Evolutionary conservation across 2,888 invertebrate species (phyloP), one percentile per base, ranked within the genome.

Genomic region (Petrophora chlorosata): DNA sequence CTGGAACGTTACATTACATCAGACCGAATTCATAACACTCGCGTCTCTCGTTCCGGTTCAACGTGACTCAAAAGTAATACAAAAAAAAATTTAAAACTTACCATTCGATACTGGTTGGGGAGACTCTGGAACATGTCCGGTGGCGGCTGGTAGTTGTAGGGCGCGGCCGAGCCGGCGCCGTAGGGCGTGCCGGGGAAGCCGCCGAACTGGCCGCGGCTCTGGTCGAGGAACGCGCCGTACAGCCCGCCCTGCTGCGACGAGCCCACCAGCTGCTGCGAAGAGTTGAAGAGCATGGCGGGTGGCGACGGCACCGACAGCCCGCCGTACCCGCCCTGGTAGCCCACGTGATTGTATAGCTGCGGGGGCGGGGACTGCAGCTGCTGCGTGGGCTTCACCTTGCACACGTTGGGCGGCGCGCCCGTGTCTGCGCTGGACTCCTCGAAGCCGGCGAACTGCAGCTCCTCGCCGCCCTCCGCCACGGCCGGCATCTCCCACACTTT

Each of bases 401-500:
- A 95, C 47, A 95, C 95, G 79, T 96, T 94, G 47, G 94, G 93
- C 33, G 92, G 91, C 8, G 92, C 91, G 36, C 92, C 91, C 1
- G 86, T 82, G 51, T 91, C 91, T 4, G 85, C 79, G 45, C 78
- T 86, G 35, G 67, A 77, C 55, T 91, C 84, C 63, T 90, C 89
- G 51, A 88, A 87, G 5, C 79, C 85, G 36, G 85, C 73, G 60
- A 87, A 89, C 63, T 87, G 82, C 67, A 79, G 80, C 81, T 76
- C 93, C 85, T 76, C 91, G 65, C 65, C 86, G 65, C 74, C 92
- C 67, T 94, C 94, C 12, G 92, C 92, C 10, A 93, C 94, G 0
- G 94, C 92, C 9, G 94, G 93, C 94, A 94, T 94, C 71, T 96
- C 96, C 96, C 96, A 96, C 10, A 95, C 95, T 68, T 95, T 96